Evolutionary conservation across 2,797 vertebrate species (phyloP), one percentile per base, ranked within the genome.

Genomic region (Eidolon dupreanum): DNA sequence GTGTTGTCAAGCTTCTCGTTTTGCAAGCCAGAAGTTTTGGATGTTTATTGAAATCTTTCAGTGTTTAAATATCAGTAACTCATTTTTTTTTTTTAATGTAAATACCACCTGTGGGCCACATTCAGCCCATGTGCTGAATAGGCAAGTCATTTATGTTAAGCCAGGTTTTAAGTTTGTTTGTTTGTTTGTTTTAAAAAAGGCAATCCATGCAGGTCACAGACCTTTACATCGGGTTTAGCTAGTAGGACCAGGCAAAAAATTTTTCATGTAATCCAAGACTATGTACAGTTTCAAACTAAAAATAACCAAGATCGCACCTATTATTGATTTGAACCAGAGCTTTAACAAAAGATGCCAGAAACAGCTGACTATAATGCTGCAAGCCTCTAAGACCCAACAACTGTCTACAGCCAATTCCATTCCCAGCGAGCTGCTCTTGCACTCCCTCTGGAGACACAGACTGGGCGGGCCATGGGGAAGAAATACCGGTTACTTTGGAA

Each of bases 271-370:
- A 96, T n/a, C 24, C 9, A 74, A 83, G 31, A 68, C 63, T 77
- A 20, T 77, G 12, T 57, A 88, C 9, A 78, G 16, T 86, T 96
- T 85, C 65, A 88, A 53, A 4, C 53, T 77, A 93, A 81, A 90
- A 92, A 85, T 36, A 95, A 66, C 36, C 46, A 79, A 73, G 70
- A 88, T 85, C 77, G 59, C 85, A 88, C 84, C 84, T 75, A 43
- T 93, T 92, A 93, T 0, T 70, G 43, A 90, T 96, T 57, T 79
- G 65, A 96, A 89, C 75, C 71, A 59, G 15, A 84, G 79, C 17
- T 59, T 79, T 88, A 85, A 93, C 84, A 87, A 73, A 88, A 90
- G 53, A 90, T 55, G 55, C 38, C 66, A 93, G 31, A 82, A 95
- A 88, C 26, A 93, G 70, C 86, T 81, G 68, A 33, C 75, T 46